A percentile compares a stretch with the other conserved stretches of the same genome.
These are phyloP conservation scores for Subacronicta megacephala DNA, from an alignment of 2,888 invertebrate genomes.

Conservation along the genomic window DNA sequence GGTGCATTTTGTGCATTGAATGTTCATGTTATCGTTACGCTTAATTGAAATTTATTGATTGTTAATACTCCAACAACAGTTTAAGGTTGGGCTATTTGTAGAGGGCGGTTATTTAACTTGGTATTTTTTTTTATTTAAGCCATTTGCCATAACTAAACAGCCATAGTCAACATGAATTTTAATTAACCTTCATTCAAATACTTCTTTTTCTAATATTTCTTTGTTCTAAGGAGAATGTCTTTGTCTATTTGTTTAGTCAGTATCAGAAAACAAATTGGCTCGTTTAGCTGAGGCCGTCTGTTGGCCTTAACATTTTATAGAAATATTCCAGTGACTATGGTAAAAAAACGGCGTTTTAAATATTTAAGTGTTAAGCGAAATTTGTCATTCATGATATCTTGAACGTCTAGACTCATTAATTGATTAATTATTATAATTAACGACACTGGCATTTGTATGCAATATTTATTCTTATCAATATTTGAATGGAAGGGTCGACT, in stretches of 20 bases:
- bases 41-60: not conserved
- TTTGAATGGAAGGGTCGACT: slow-evolving; percentile 1
- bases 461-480: slow-evolving; percentile 8
- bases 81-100: too few relatives aligned
- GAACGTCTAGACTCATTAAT: slow-evolving; percentile 19
- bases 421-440: slow-evolving; percentile 32
- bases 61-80: not conserved
- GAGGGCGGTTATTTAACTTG: too few relatives aligned
- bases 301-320: slow-evolving; percentile 48
- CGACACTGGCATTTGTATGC: slow-evolving; percentile 8
- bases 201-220: slow-evolving; percentile 6
- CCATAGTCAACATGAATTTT: too few relatives aligned
- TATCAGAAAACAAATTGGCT: slow-evolving; percentile 30
- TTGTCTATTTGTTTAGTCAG: slow-evolving; percentile 29
- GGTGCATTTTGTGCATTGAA: slow-evolving; percentile 46
- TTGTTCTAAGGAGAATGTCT: slow-evolving; percentile 40
- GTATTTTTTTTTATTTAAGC: too few relatives aligned
- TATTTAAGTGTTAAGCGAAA: not conserved
- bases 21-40: slow-evolving; percentile 8
- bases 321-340: slow-evolving; percentile 20
- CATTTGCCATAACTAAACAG: too few relatives aligned
- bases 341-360: slow-evolving; percentile 6
- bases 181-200: slow-evolving; percentile 4
- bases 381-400: slow-evolving; percentile 19
- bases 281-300: slow-evolving; percentile 28